Evolutionary conservation across 2,113 vertebrate species (phyloP), one percentile per base, ranked within the genome.

Genomic region (Protobothrops flavoviridis): DNA sequence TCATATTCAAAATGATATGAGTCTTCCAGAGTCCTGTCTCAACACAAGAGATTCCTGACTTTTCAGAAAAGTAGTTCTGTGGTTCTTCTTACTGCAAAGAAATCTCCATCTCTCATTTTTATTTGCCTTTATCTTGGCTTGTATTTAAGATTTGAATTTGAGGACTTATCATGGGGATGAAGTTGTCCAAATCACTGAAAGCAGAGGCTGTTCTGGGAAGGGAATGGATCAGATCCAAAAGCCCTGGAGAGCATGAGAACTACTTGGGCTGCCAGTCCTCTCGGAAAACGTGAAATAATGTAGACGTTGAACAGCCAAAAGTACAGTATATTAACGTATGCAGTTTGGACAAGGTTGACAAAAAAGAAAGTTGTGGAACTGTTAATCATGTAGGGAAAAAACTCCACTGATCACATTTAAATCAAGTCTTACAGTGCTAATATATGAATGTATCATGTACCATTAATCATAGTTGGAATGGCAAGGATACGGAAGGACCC

Each of bases 401-500:
- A 50, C 48, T n/a, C 48, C 93, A n/a, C n/a, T 29, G 85, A 88
- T 94, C 93, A 81, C 0, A 92, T 3, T 81, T n/a, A 86, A 81
- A n/a, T 0, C 89, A 3, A 91, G 69, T 90, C 87, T 90, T 92
- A 55, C 64, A 88, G 43, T 74, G 33, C 48, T 53, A 43, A 89
- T 85, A 23, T 89, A 89, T 85, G 45, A 92, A 92, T 45, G 33
- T 20, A 39, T 43, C 53, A 50, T 23, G 10, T 29, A 33, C 26
- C 64, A 93, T 11, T 24, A 9, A 56, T 1, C 20, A 6, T 5
- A 90, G 29, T 8, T 93, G 1, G 87, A 90, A 93, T 11, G 89
- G 50, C 48, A 24, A 90, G 21, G 3, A 92, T 21, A 5, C 94
- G 56, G 93, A 94, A 39, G 81, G 52, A 93, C 92, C 93, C 94